phyloP scores from a whole-genome alignment of 2,888 invertebrate genomes.

The Drosophila melanocephala region DNA sequence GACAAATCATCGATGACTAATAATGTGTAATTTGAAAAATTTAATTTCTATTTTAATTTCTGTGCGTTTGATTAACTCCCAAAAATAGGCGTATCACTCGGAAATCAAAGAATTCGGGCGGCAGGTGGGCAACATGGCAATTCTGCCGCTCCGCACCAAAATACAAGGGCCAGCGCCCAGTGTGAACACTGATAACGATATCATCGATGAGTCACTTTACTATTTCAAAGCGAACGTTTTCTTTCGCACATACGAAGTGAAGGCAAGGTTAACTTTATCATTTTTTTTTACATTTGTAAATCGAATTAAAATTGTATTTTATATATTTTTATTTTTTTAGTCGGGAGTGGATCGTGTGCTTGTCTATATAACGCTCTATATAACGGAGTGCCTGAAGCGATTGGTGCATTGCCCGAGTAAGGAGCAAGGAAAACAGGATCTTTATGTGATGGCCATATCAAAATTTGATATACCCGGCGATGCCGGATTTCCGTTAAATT shows the following conservation, averaged over 20 bases:
- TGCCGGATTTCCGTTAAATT: slow-evolving; percentile 96
- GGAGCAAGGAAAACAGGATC: slow-evolving; percentile 96
- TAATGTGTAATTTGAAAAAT: not conserved
- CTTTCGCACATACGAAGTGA: slow-evolving; percentile 99
- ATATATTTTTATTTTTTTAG: slow-evolving; percentile 85
- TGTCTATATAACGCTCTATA: slow-evolving; percentile 98
- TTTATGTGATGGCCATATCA: slow-evolving; percentile 97
- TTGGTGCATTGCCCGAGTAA: slow-evolving; percentile 96
- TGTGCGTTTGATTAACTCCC: slow-evolving; percentile 99
- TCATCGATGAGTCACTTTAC: slow-evolving; percentile 98
- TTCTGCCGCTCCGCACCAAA: slow-evolving; percentile 95
- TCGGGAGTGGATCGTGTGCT: slow-evolving; percentile 98
- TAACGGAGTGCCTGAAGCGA: slow-evolving; percentile 98
- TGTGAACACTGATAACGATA: slow-evolving; percentile 91
- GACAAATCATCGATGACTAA: slow-evolving; percentile 26
- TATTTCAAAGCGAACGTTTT: slow-evolving; percentile 99
- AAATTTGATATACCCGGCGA: slow-evolving; percentile 99
- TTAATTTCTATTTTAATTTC: slow-evolving; percentile 9
- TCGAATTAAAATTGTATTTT: slow-evolving; percentile 54
- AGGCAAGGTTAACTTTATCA: slow-evolving; percentile 87
- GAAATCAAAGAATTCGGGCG: slow-evolving; percentile 91
- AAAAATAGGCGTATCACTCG: slow-evolving; percentile 99
- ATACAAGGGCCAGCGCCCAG: slow-evolving; percentile 96
- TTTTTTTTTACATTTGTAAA: slow-evolving; percentile 86
- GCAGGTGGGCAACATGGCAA: slow-evolving; percentile 95